A percentile compares a stretch with the other conserved stretches of the same genome.
Evolutionary conservation across 2,113 vertebrate species (phyloP).

Genomic region (Vulpes ferrilata): DNA sequence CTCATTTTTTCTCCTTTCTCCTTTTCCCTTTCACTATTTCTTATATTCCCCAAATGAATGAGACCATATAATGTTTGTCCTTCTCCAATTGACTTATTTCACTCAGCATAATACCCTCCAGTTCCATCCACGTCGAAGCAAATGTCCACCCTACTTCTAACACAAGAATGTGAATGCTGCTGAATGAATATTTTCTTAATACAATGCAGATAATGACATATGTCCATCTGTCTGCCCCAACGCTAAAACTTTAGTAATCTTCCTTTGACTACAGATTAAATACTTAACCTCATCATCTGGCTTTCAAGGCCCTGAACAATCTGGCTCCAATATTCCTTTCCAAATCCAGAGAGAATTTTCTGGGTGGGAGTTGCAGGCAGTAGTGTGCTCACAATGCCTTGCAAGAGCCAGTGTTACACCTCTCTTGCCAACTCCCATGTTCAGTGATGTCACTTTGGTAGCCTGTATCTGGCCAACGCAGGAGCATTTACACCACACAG

Average conservation of each 20-base stretch:
- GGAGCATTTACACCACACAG: background rate
- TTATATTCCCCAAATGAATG: too few species aligned
- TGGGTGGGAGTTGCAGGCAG: background rate
- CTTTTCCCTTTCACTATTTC: too few species aligned
- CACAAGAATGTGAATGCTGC: background rate
- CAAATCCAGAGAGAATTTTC: constrained; percentile 27
- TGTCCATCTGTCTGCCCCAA: background rate
- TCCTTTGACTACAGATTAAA: constrained; percentile 54
- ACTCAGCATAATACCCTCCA: too few species aligned
- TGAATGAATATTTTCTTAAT: constrained; percentile 41
- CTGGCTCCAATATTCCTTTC: constrained; percentile 22
- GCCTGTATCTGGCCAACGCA: background rate
- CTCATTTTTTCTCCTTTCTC: too few species aligned
- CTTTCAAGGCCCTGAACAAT: constrained; percentile 22
- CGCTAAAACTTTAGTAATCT: constrained; percentile 46
- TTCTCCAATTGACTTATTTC: too few species aligned
- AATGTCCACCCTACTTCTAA: background rate
- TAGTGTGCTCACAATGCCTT: background rate
- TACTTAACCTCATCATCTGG: constrained; percentile 38
- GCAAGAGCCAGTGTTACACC: background rate
- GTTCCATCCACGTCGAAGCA: too few species aligned
- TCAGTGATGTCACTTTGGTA: background rate
- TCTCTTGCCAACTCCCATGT: background rate
- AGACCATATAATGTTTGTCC: too few species aligned
- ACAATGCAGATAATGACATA: background rate